A percentile compares a stretch with the other conserved stretches of the same genome.
Conservation (phyloP, 2,113 vertebrate genomes). For the Gymnorhina tibicen region DNA sequence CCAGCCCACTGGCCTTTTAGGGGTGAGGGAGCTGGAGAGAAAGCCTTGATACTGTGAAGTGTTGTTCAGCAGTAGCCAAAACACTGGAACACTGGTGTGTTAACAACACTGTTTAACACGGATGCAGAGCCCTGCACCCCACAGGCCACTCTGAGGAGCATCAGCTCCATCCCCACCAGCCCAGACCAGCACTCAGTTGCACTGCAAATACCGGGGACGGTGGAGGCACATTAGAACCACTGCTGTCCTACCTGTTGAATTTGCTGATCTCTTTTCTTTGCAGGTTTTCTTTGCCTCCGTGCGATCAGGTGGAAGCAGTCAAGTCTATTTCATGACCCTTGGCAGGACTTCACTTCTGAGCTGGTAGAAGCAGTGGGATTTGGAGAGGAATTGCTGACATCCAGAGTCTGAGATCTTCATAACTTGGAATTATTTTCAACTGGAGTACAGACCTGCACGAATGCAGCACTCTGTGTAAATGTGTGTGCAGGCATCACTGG, state of each 20-base stretch:
- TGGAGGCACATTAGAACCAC: not conserved
- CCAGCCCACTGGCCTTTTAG: not conserved
- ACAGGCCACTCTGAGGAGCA: fast-evolving
- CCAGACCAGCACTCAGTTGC: not conserved
- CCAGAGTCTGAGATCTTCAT: slow-evolving; percentile 69
- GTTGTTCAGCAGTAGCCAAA: not conserved
- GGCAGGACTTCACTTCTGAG: slow-evolving; percentile 98
- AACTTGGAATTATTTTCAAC: slow-evolving; percentile 77
- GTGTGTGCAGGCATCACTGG: slow-evolving; percentile 64
- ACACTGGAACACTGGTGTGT: not conserved
- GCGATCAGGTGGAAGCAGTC: slow-evolving; percentile 95
- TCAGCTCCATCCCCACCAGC: not conserved
- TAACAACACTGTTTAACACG: fast-evolving
- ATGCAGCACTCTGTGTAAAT: slow-evolving; percentile 61
- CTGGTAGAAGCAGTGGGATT: slow-evolving; percentile 83
- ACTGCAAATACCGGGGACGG: not conserved
- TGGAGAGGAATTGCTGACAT: slow-evolving; percentile 57
- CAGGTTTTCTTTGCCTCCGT: slow-evolving; percentile 99
- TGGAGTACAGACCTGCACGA: slow-evolving; percentile 76
- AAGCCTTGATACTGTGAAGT: not conserved
- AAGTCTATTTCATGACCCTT: slow-evolving; percentile 99
- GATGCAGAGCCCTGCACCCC: not conserved
- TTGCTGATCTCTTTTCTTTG: not conserved
- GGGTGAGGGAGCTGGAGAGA: not conserved
- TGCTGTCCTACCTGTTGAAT: not conserved